Percentiles rank a stretch among this genome's conserved stretches.
phyloP scores from a whole-genome alignment of 2,888 invertebrate genomes.

The Anaspis maculata region DNA sequence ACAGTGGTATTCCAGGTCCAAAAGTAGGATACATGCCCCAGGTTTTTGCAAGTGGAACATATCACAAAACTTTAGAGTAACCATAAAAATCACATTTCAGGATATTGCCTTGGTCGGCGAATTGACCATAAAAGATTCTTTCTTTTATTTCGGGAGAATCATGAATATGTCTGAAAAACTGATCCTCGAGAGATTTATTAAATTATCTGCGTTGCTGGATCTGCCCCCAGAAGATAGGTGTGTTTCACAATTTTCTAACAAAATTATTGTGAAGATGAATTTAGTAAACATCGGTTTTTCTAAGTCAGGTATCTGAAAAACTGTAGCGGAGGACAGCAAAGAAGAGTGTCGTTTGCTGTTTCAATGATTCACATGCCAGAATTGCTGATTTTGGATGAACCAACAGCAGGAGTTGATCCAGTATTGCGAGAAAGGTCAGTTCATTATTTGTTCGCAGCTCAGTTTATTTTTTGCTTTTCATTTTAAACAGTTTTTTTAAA shows the following conservation, averaged over 20 bases:
- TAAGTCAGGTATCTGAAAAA: neutral
- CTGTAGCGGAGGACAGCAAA: neutral
- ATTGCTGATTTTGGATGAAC: neutral
- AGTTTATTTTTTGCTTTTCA: neutral
- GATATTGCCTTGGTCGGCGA: constrained; percentile 73
- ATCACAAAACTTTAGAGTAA: too few relatives aligned
- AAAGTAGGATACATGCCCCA: constrained; percentile 63
- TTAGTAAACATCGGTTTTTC: neutral
- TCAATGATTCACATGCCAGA: neutral
- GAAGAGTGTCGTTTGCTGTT: neutral
- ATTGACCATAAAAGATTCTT: constrained; percentile 73
- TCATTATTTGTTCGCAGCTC: neutral
- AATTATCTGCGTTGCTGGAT: constrained; percentile 64
- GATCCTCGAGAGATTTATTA: constrained; percentile 58
- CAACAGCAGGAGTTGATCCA: neutral
- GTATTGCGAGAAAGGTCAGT: neutral
- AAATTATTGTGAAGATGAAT: too few relatives aligned
- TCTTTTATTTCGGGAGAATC: constrained; percentile 80
- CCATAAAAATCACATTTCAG: too few relatives aligned
- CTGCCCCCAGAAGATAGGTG: constrained; percentile 58
- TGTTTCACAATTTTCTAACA: too few relatives aligned
- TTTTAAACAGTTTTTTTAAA: neutral
- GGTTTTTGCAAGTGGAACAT: too few relatives aligned
- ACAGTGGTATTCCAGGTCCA: constrained; percentile 83
- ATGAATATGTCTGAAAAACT: constrained; percentile 64